Evolutionary conservation across 2,113 vertebrate species (phyloP).

Genomic region (Rhabdomys dilectus): DNA sequence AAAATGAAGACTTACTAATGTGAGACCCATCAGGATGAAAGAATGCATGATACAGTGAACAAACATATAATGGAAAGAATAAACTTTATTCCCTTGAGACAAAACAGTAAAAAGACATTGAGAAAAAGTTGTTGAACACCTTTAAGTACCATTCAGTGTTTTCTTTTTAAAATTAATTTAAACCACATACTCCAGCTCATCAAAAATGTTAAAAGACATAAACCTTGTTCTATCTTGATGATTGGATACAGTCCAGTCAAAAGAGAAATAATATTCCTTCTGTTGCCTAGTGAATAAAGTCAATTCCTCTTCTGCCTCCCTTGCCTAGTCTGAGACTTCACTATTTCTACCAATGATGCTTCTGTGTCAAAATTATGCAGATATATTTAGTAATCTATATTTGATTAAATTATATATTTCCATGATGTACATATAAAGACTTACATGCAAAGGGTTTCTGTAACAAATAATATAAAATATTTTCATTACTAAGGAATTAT

Average conservation of each 20-base stretch:
- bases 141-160: background rate
- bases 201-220: background rate
- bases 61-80: background rate
- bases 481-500: background rate
- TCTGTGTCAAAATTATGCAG: background rate
- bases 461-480: background rate
- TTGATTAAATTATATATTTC: background rate
- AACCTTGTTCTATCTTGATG: background rate
- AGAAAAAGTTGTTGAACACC: background rate
- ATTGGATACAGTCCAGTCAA: constrained; percentile 26
- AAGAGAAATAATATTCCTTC: background rate
- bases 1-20: background rate
- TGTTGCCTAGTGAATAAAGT: background rate
- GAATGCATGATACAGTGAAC: background rate
- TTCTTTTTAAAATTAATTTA: constrained; percentile 26
- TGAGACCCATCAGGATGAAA: background rate
- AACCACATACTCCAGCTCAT: background rate
- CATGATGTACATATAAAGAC: background rate
- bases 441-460: background rate
- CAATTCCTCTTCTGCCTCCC: background rate
- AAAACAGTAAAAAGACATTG: background rate
- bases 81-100: background rate
- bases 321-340: background rate
- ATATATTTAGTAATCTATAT: background rate
- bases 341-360: background rate